Evolutionary conservation across 2,888 invertebrate genomes (phyloP).

Genomic region (Amphipoea oculea): DNA sequence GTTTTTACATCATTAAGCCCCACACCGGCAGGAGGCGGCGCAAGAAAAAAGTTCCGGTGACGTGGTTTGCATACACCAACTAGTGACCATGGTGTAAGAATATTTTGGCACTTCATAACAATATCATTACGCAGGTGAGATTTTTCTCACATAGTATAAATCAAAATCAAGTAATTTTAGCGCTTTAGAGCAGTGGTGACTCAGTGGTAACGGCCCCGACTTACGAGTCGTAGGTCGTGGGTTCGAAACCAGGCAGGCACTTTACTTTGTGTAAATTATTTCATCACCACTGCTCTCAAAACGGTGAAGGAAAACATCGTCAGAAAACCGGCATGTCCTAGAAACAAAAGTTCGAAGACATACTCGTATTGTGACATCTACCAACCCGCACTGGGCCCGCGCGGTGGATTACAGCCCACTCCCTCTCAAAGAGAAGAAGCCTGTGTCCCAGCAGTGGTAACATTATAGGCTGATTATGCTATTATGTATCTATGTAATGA

Average conservation of each 20-base stretch:
- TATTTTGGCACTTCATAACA: neutral
- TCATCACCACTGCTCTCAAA: neutral
- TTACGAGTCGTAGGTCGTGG: no score
- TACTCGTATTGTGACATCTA: no score
- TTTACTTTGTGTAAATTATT: neutral
- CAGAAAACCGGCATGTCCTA: neutral
- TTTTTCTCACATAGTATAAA: neutral
- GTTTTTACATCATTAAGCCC: conserved; percentile 63
- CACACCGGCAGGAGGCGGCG: conserved; percentile 42
- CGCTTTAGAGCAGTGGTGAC: no score
- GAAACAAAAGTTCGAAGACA: no score
- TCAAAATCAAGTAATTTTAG: neutral
- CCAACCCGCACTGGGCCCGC: no score
- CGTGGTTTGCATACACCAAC: conserved; percentile 53
- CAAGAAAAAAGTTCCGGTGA: conserved; percentile 55
- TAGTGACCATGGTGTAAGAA: conserved; percentile 50
- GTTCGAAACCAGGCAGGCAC: neutral
- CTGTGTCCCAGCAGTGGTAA: no score
- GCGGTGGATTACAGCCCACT: no score
- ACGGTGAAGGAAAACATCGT: neutral
- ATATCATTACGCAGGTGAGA: neutral
- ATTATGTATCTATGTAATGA: neutral
- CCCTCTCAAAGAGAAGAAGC: no score
- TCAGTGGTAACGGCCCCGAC: no score
- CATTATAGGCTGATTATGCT: no score